These are phyloP conservation scores for Ellobius talpinus DNA, from an alignment of 2,113 vertebrate genomes.

Conservation along the genomic window DNA sequence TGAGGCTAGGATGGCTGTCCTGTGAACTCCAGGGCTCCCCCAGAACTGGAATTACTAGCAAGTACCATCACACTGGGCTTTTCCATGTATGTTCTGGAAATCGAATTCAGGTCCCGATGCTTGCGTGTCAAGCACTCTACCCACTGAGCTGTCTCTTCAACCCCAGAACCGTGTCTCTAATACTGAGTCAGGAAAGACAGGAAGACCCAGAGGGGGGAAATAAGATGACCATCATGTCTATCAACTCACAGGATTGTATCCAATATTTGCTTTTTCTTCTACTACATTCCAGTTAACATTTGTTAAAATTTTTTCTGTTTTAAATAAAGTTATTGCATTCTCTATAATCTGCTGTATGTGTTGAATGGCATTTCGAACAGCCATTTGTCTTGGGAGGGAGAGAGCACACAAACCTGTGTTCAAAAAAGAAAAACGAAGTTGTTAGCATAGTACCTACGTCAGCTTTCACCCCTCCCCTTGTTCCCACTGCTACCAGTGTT, in stretches of 20 bases:
- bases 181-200: not conserved
- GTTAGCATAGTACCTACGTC: not conserved
- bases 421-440: not conserved
- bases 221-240: not conserved
- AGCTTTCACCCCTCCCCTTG: fast-evolving
- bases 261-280: conserved; percentile 73
- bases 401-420: conserved; percentile 68
- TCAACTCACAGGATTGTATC: conserved; percentile 72
- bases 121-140: not conserved
- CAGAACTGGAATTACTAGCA: no score
- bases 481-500: not conserved
- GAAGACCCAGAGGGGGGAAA: not conserved
- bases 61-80: not conserved
- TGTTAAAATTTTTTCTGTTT: conserved; percentile 78
- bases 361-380: conserved; percentile 62
- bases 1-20: no score
- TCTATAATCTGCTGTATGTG: conserved; percentile 76
- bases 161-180: not conserved
- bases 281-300: conserved; percentile 80
- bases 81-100: not conserved
- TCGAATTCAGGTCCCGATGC: not conserved
- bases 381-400: conserved; percentile 76
- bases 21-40: not conserved
- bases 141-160: not conserved
- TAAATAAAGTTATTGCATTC: conserved; percentile 73